These are phyloP conservation scores for Calephelis nemesis DNA, from an alignment of 1,140 invertebrate species.

Conservation along the genomic window DNA sequence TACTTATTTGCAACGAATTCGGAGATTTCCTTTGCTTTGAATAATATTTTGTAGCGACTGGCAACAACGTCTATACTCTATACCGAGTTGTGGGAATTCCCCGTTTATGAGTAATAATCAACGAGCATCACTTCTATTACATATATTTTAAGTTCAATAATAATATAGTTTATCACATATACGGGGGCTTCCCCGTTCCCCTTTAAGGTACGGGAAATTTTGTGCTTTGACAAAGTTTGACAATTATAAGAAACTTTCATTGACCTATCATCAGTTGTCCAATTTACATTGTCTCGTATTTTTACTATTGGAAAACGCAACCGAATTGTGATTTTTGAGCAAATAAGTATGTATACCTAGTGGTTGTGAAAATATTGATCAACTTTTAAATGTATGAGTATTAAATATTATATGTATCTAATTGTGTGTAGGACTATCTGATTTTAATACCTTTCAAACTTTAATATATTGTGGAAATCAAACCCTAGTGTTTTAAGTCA, in stretches of 20 bases:
- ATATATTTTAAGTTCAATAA: constrained; percentile 1
- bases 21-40: neutral
- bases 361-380: neutral
- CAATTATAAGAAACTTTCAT: neutral
- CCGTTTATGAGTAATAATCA: constrained; percentile 5
- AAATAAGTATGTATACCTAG: neutral
- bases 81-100: neutral
- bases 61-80: neutral
- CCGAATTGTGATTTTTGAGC: neutral
- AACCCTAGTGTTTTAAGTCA: constrained; percentile 5
- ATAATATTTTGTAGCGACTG: constrained; percentile 11
- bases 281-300: constrained; percentile 1
- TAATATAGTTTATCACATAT: neutral
- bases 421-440: neutral
- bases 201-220: neutral
- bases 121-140: constrained; percentile 1
- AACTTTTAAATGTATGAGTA: neutral
- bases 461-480: constrained; percentile 1
- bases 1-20: neutral
- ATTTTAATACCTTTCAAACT: neutral
- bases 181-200: neutral
- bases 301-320: neutral
- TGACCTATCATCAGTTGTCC: neutral
- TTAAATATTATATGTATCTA: constrained; percentile 1
- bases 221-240: neutral